Percentiles rank a stretch among this genome's conserved stretches.
Evolutionary conservation across 2,888 invertebrate species (phyloP).

Genomic region (Polydrusus tereticollis): DNA sequence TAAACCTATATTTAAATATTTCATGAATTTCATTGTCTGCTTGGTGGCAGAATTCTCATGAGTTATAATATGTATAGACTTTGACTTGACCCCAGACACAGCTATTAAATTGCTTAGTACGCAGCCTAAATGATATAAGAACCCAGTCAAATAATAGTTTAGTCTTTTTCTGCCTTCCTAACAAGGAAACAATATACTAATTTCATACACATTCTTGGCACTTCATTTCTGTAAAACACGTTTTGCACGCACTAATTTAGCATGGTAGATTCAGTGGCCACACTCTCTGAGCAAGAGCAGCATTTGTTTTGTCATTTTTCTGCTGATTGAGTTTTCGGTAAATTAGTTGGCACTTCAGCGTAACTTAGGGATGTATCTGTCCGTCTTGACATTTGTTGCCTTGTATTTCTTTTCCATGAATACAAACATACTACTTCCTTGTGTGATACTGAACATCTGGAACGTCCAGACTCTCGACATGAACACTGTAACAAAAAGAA

Average conservation of each 20-base stretch:
- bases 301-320: conserved; percentile 12
- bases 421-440: conserved; percentile 30
- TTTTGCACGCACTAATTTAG: not conserved
- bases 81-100: too few relatives aligned
- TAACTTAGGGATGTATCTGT: conserved; percentile 18
- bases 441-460: conserved; percentile 29
- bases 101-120: too few relatives aligned
- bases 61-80: too few relatives aligned
- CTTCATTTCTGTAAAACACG: too few relatives aligned
- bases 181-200: too few relatives aligned
- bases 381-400: conserved; percentile 25
- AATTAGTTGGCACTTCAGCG: conserved; percentile 10
- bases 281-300: not conserved
- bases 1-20: too few relatives aligned
- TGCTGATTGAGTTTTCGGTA: not conserved
- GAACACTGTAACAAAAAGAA: conserved; percentile 21
- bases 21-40: too few relatives aligned
- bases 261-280: not conserved
- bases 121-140: too few relatives aligned
- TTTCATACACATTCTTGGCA: too few relatives aligned
- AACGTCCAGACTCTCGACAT: conserved; percentile 20
- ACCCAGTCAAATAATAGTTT: too few relatives aligned
- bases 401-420: conserved; percentile 27
- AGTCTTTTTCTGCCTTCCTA: too few relatives aligned
- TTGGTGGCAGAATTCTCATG: too few relatives aligned